phyloP scores from a whole-genome alignment of 2,888 invertebrate genomes.

The Branchellion lobata region DNA sequence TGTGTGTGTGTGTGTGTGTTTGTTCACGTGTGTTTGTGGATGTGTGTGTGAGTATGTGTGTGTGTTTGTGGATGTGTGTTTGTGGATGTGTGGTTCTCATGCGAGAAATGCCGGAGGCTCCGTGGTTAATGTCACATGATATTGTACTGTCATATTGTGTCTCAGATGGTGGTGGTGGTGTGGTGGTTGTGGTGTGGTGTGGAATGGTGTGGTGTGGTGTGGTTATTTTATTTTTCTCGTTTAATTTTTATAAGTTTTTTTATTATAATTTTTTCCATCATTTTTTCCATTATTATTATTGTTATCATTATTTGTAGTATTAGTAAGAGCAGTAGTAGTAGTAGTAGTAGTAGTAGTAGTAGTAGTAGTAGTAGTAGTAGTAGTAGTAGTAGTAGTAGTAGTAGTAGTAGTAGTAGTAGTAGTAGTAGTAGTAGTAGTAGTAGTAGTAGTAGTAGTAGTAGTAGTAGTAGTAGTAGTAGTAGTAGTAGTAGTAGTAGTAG shows the following conservation, averaged over 20 bases:
- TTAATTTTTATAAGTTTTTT: too few relatives aligned
- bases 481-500: constrained; percentile 44
- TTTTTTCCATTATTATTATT: neutral
- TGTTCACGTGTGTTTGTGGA: too few relatives aligned
- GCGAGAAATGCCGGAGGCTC: too few relatives aligned
- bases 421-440: constrained; percentile 44
- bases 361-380: constrained; percentile 36
- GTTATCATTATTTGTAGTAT: too few relatives aligned
- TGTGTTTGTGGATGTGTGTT: too few relatives aligned
- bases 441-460: constrained; percentile 44
- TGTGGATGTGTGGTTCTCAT: too few relatives aligned
- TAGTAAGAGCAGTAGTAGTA: constrained; percentile 16
- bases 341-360: constrained; percentile 43
- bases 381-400: constrained; percentile 31
- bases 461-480: constrained; percentile 36
- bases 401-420: constrained; percentile 43
- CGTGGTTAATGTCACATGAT: too few relatives aligned
- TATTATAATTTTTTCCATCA: neutral
- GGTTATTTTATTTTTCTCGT: neutral
- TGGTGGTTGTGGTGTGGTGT: too few relatives aligned
- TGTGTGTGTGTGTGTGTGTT: too few relatives aligned
- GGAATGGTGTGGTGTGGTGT: neutral
- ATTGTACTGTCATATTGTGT: too few relatives aligned
- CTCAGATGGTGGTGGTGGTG: too few relatives aligned
- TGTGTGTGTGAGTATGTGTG: too few relatives aligned